These are phyloP conservation scores for Polydrusus tereticollis DNA, from an alignment of 2,888 invertebrate species.

Conservation along the genomic window DNA sequence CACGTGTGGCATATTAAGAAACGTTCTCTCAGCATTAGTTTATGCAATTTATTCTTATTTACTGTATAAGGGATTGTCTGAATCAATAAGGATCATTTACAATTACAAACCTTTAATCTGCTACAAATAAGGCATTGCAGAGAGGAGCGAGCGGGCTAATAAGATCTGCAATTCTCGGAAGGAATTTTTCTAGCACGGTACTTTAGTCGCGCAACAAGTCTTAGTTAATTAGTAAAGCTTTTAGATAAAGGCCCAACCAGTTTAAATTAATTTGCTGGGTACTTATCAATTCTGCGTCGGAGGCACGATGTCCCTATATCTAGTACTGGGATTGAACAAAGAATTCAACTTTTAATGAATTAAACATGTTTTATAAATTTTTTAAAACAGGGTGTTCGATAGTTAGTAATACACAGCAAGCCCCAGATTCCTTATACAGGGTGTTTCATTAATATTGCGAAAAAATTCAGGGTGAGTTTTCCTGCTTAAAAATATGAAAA, in stretches of 20 bases:
- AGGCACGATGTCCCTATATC: conserved; percentile 59
- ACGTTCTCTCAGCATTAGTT: conserved; percentile 27
- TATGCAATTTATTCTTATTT: conserved; percentile 39
- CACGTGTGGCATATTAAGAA: conserved; percentile 12
- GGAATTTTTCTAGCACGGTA: conserved; percentile 60
- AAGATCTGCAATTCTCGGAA: conserved; percentile 58
- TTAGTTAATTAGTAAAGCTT: conserved; percentile 60
- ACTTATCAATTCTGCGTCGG: conserved; percentile 49
- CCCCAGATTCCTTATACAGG: no score
- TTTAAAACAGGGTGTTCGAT: no score
- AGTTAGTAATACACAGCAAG: no score
- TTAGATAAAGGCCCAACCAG: conserved; percentile 43
- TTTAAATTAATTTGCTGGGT: conserved; percentile 52
- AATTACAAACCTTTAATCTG: conserved; percentile 62
- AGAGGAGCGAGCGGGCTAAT: conserved; percentile 54
- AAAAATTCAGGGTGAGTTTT: no score
- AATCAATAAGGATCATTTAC: conserved; percentile 60
- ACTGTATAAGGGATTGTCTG: conserved; percentile 50
- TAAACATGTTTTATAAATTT: no score
- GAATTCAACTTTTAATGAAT: not conserved
- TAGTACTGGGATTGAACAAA: conserved; percentile 38
- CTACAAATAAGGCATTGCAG: conserved; percentile 61
- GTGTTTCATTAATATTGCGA: no score
- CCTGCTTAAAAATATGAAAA: no score
- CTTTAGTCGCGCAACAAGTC: conserved; percentile 56